Evolutionary conservation across 2,797 vertebrate genomes (phyloP).

Genomic region (Channallabes apus): DNA sequence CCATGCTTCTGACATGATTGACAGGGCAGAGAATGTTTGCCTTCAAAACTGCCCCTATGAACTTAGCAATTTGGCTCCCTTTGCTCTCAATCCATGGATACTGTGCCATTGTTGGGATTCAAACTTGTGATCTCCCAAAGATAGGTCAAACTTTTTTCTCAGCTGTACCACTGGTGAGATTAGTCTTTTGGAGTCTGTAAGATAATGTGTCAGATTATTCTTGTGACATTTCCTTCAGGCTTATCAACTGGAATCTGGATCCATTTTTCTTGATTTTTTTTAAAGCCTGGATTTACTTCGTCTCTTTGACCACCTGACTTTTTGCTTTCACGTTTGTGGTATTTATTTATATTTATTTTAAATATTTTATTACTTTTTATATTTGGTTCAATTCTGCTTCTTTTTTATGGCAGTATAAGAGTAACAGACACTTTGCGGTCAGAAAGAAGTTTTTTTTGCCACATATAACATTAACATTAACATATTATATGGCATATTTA

Average conservation of each 20-base stretch:
- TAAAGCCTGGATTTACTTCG: neutral
- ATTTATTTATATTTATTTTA: too few species aligned
- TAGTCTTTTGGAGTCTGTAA: neutral
- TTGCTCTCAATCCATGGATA: neutral
- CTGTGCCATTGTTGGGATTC: neutral
- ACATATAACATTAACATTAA: too few species aligned
- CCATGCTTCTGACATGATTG: neutral
- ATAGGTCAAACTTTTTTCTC: neutral
- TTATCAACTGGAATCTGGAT: neutral
- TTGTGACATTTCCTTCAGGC: neutral
- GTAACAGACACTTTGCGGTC: neutral
- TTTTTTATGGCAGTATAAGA: neutral
- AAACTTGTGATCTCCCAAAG: neutral
- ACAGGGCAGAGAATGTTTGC: neutral
- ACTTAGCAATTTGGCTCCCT: neutral
- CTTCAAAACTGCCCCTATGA: neutral
- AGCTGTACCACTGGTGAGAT: neutral
- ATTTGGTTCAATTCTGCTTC: neutral
- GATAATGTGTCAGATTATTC: neutral
- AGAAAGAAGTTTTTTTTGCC: neutral
- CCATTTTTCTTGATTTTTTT: conserved; percentile 1
- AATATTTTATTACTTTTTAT: neutral
- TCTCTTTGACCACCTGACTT: neutral
- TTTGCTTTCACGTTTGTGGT: neutral
- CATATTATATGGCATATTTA: neutral